Base-by-base conservation (phyloP, 2,113 vertebrate species). In the Erythrocercus mccallii region DNA sequence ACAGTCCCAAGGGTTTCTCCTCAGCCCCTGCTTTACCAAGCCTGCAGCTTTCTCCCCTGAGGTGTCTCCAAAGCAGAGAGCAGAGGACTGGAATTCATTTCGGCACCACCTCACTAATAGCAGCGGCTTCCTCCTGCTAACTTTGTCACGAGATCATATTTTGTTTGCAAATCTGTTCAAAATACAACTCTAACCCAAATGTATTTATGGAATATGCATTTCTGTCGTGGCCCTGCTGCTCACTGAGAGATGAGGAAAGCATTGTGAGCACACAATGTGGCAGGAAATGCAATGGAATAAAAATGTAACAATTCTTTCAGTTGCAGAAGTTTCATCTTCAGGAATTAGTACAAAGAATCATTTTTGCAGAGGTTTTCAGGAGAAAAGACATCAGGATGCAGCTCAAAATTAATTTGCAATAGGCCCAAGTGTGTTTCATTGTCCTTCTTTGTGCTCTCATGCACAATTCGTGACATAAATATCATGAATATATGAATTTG, bases 241-340 rank as follows among this genome's bases (percentile, higher is more conserved):
- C 57, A 6, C 65, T 86, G 57, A 57, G n/a, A 71, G 58, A 11
- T 3, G 16, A 23, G 44, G 45, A 86, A 76, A 85, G 64, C 53
- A 71, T 53, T 5, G 68, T 25, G 70, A 95, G 33, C 89, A 82
- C 58, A 27, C 45, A 23, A 78, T 95, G 74, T 81, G 57, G 42
- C 91, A 77, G 95, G 33, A 88, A 95, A 96, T 51, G 33, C 68
- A 95, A 18, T 57, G 45, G 87, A 96, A 77, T 78, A 60, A 69
- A 96, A 93, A 91, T 40, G 21, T 44, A 61, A 60, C 74, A 82
- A n/a, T 64, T 78, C 45, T 40, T 94, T 27, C 25, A 44, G 11
- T 82, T 92, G 88, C 66, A 4, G 42, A 78, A 92, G 50, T 58
- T 92, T 79, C 78, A 70, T 88, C 92, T 58, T 23, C 76, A 65